phyloP scores from a whole-genome alignment of 2,888 invertebrate species.

The Diloba caeruleocephala region DNA sequence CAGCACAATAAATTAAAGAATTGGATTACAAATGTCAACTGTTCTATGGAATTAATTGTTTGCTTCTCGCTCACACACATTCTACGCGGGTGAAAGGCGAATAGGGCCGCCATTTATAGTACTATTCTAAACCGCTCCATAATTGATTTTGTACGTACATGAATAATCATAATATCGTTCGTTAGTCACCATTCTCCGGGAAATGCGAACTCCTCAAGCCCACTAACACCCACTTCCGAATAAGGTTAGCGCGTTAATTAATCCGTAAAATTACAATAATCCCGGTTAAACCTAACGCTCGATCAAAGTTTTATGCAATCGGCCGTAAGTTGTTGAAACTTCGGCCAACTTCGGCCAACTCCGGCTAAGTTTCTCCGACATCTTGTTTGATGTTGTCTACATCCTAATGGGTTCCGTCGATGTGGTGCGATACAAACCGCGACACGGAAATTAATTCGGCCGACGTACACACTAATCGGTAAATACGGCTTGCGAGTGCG shows the following conservation, averaged over 20 bases:
- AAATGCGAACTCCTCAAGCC: conserved; percentile 10
- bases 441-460: conserved; percentile 66
- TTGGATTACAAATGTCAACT: no score
- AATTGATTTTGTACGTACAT: no score
- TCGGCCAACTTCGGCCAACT: conserved; percentile 40
- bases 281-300: conserved; percentile 54
- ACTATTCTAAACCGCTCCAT: no score
- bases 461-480: conserved; percentile 38
- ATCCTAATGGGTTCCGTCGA: conserved; percentile 63
- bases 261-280: conserved; percentile 53
- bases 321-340: conserved; percentile 53
- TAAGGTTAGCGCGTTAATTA: conserved; percentile 41
- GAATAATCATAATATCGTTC: background rate
- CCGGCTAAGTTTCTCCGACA: conserved; percentile 48
- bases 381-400: conserved; percentile 61
- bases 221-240: conserved; percentile 25
- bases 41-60: no score
- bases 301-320: conserved; percentile 61
- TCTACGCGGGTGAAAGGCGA: no score
- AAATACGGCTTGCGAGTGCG: conserved; percentile 16
- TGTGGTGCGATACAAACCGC: conserved; percentile 59
- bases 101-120: no score
- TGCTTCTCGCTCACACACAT: no score
- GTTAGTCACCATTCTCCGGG: background rate
- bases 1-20: no score